phyloP scores from a whole-genome alignment of 2,113 vertebrate genomes.

The Strix uralensis region DNA sequence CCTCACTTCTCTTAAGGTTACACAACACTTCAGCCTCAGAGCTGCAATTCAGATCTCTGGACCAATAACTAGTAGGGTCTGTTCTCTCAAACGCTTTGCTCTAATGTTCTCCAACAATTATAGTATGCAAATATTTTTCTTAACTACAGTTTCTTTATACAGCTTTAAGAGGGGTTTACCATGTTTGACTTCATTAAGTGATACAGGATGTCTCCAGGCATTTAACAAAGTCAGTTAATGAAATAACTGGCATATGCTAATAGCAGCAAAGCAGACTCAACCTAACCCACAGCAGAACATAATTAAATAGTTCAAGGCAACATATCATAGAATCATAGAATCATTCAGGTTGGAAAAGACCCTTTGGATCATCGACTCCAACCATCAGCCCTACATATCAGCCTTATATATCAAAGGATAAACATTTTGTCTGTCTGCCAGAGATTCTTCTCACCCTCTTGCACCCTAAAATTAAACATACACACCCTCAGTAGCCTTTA shows the following conservation, averaged over 20 bases:
- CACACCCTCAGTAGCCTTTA: background rate
- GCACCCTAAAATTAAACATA: background rate
- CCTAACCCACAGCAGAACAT: background rate
- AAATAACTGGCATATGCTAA: background rate
- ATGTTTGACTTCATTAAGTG: conserved; percentile 29
- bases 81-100: background rate
- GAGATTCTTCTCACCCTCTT: background rate
- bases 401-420: background rate
- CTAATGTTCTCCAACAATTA: conserved; percentile 6
- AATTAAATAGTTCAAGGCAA: background rate
- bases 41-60: background rate
- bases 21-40: background rate
- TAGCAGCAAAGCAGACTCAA: background rate
- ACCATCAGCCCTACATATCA: no score
- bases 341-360: no score
- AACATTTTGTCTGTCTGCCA: background rate
- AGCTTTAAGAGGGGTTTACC: background rate
- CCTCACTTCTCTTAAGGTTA: background rate
- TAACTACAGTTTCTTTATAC: conserved; percentile 13
- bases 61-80: background rate
- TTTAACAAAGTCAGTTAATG: conserved; percentile 46
- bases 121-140: conserved; percentile 21
- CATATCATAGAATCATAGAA: no score
- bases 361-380: no score
- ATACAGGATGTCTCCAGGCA: conserved; percentile 4